These are phyloP conservation scores for Lasius platythorax DNA, from an alignment of 2,888 invertebrate genomes.

Conservation along the genomic window DNA sequence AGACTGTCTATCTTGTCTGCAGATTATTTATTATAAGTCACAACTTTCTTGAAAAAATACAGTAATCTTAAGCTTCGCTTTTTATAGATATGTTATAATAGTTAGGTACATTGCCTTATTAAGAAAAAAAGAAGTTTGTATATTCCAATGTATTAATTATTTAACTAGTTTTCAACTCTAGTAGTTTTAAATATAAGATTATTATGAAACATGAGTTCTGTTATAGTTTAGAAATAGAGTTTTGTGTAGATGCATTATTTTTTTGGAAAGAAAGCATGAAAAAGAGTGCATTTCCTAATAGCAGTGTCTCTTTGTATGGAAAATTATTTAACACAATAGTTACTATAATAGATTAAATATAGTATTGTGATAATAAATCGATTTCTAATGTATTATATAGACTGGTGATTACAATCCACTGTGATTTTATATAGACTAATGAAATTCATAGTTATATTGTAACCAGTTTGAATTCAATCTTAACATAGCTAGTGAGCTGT, in stretches of 20 bases:
- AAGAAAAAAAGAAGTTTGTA: not conserved
- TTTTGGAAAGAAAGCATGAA: not conserved
- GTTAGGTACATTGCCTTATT: conserved; percentile 8
- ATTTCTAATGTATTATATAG: conserved; percentile 3
- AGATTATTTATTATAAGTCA: conserved; percentile 70
- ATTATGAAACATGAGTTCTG: not conserved
- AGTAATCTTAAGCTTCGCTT: not conserved
- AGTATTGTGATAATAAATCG: conserved; percentile 12
- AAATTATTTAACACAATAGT: conserved; percentile 26
- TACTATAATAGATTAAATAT: conserved; percentile 13
- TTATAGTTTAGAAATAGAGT: not conserved
- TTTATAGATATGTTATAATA: conserved; percentile 11
- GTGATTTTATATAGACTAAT: conserved; percentile 23
- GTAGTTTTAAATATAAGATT: conserved; percentile 22
- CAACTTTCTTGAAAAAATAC: conserved; percentile 16
- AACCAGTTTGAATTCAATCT: conserved; percentile 22
- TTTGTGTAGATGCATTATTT: not conserved
- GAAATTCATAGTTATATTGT: conserved; percentile 26
- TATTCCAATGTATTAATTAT: conserved; percentile 1
- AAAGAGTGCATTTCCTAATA: conserved; percentile 14
- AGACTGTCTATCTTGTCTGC: conserved; percentile 78
- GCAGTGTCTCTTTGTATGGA: conserved; percentile 3
- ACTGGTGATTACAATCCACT: conserved; percentile 21
- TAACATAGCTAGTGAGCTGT: not conserved
- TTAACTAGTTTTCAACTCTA: not conserved